Percentiles rank a stretch among this genome's conserved stretches.
Evolutionary conservation across 2,113 vertebrate species (phyloP).

Genomic region (Mastomys coucha): DNA sequence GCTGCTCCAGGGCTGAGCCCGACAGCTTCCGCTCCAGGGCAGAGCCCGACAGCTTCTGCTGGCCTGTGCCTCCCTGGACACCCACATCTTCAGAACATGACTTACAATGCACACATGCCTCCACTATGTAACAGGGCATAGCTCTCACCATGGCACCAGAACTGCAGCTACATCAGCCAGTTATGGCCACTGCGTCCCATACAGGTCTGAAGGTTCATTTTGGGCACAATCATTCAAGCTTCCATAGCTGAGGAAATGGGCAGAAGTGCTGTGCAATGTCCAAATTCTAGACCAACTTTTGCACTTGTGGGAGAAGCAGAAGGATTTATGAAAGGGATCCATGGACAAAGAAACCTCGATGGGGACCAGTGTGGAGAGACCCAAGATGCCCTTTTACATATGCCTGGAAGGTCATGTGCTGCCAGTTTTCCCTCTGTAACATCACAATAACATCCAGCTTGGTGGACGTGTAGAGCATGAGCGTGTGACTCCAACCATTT

Average conservation of each 20-base stretch:
- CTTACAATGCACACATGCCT: constrained; percentile 82
- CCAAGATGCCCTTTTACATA: constrained; percentile 84
- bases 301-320: not conserved
- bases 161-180: not conserved
- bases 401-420: constrained; percentile 80
- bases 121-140: constrained; percentile 86
- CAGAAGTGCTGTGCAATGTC: not conserved
- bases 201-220: not conserved
- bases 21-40: constrained; percentile 85
- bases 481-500: constrained; percentile 91
- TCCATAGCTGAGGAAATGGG: not conserved
- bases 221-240: not conserved
- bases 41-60: constrained; percentile 86
- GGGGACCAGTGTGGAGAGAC: not conserved
- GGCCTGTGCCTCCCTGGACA: constrained; percentile 87
- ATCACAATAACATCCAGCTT: constrained; percentile 87
- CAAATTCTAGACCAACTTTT: not conserved
- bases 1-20: constrained; percentile 84
- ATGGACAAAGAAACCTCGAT: not conserved
- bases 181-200: not conserved
- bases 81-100: constrained; percentile 84
- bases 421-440: constrained; percentile 85
- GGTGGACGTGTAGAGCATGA: constrained; percentile 85
- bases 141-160: not conserved
- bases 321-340: not conserved